Evolutionary conservation across 2,113 vertebrate species (phyloP).

Genomic region (Atlantisia rogersi): DNA sequence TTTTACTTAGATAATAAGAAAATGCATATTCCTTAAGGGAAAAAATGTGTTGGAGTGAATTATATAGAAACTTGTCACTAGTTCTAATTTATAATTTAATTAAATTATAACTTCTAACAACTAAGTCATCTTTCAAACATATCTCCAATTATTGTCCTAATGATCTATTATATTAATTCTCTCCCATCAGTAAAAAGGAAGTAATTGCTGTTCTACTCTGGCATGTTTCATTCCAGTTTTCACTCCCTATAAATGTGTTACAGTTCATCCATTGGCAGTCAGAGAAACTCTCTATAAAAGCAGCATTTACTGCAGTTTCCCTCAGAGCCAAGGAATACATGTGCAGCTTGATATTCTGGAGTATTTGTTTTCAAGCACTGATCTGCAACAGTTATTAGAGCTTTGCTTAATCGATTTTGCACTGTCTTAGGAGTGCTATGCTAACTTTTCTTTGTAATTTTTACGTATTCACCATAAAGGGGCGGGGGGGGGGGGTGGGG

Average conservation of each 20-base stretch:
- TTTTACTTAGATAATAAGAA: background rate
- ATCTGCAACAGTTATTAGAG: slow-evolving; percentile 66
- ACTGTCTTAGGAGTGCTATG: slow-evolving; percentile 33
- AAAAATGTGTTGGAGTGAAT: background rate
- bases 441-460: slow-evolving; percentile 52
- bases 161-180: slow-evolving; percentile 68
- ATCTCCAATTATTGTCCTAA: slow-evolving; percentile 45
- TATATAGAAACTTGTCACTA: background rate
- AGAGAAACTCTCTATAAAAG: slow-evolving; percentile 67
- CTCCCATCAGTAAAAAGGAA: slow-evolving; percentile 46
- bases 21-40: background rate
- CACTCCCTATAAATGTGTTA: slow-evolving; percentile 66
- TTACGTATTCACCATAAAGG: slow-evolving; percentile 11
- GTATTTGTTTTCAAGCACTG: slow-evolving; percentile 67
- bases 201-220: slow-evolving; percentile 52
- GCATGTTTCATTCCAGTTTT: slow-evolving; percentile 58
- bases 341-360: slow-evolving; percentile 61
- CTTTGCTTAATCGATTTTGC: slow-evolving; percentile 58
- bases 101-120: slow-evolving; percentile 54
- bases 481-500: background rate
- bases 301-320: slow-evolving; percentile 66
- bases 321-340: slow-evolving; percentile 74
- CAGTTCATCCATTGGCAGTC: slow-evolving; percentile 64
- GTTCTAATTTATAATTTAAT: slow-evolving; percentile 31
- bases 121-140: slow-evolving; percentile 2